Evolutionary conservation across 2,888 invertebrate genomes (phyloP).

Genomic region (Bursaphelenchus okinawaensis): DNA sequence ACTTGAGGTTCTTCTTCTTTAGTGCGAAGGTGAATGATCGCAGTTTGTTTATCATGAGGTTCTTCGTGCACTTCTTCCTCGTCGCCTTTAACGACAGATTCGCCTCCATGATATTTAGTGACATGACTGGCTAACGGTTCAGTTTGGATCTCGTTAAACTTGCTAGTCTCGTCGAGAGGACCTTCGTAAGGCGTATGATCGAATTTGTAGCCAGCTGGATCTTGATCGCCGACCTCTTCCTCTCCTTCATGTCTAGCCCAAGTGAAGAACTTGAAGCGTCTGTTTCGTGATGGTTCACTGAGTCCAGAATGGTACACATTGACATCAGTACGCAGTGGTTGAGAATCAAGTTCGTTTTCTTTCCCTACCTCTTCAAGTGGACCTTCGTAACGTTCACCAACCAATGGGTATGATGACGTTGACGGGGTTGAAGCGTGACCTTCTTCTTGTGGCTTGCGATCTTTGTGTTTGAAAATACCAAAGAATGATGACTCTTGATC

Average conservation of each 20-base stretch:
- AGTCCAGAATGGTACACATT: slow-evolving; percentile 29
- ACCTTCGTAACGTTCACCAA: slow-evolving; percentile 16
- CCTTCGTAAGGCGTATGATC: not conserved
- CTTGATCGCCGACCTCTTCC: not conserved
- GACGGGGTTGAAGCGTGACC: slow-evolving; percentile 7
- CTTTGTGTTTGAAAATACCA: not conserved
- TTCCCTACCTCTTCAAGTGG: slow-evolving; percentile 24
- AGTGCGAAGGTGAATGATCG: not conserved
- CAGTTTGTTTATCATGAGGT: not conserved
- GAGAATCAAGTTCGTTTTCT: slow-evolving; percentile 20
- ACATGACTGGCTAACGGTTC: slow-evolving; percentile 2
- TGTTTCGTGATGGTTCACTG: slow-evolving; percentile 20
- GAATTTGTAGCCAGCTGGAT: not conserved
- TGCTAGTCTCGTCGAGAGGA: slow-evolving; percentile 6
- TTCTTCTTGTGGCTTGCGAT: not conserved
- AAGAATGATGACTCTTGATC: not conserved
- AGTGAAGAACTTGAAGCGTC: not conserved
- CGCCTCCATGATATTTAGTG: not conserved
- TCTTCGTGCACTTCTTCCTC: slow-evolving; percentile 2
- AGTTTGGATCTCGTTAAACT: slow-evolving; percentile 20
- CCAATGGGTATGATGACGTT: not conserved
- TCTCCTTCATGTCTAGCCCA: not conserved
- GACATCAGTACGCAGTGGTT: slow-evolving; percentile 21
- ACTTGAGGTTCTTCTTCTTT: slow-evolving; percentile 1
- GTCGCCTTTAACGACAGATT: not conserved